Base-by-base conservation (phyloP, 2,113 vertebrate genomes). In the Chloropsis hardwickii region DNA sequence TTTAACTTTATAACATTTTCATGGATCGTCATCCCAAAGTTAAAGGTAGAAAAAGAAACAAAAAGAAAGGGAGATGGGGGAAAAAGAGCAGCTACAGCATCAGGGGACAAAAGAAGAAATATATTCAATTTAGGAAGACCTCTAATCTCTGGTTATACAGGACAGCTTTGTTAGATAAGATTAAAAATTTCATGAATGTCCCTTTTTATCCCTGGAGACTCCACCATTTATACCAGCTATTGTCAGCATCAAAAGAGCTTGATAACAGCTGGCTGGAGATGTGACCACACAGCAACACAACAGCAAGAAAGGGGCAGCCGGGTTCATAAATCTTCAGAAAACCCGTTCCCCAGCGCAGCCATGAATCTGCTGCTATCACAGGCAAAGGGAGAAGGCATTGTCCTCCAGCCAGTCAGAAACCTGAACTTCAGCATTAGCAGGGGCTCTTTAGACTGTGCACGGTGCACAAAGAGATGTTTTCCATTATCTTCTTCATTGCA, bases 101-200 rank as follows among this genome's bases (percentile, higher is more conserved):
- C 37, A 45, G 39, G 79, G 66, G 47, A 92, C 91, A 97, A 97
- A 97, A 72, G 92, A 81, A 81, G 40, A 90, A 93, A 93, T 93
- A 65, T 64, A 84, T 97, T 96, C 80, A 60, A 77, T 97, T 96
- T 95, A 78, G 86, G 89, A 92, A 92, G 92, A 90, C 86, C 88
- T 69, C 92, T 97, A 95, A 97, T 98, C 97, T 96, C 93, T 88
- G 65, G 90, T 94, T 91, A 88, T 96, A 85, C 95, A 96, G 97
- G 94, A 90, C 91, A 96, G 95, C 95, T 96, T 97, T 97, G 87
- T 89, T 94, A 95, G 96, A 97, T 97, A 95, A 97, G 96, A 96
- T 97, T 80, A 88, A 97, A 94, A 92, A 90, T 92, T 94, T 97
- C 88, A 50, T 88, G 95, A 97, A 95, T 94, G 91, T 89, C 81